Conservation (phyloP, 2,888 invertebrate genomes). For the Patella caerulea region DNA sequence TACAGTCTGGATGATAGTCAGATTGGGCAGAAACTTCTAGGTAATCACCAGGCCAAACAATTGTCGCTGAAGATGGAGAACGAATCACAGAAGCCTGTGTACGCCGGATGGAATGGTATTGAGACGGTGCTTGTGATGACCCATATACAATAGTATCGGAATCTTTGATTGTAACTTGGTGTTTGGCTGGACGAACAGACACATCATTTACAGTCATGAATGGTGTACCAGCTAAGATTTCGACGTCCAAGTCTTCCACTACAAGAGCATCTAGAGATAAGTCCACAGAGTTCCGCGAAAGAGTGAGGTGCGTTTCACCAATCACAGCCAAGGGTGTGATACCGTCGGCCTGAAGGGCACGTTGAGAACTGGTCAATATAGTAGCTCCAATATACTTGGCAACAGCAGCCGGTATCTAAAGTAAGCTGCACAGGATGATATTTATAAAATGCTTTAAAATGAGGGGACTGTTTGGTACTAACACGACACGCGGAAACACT, state of each 20-base stretch:
- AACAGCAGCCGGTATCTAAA: slow-evolving; percentile 14
- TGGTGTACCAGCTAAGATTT: slow-evolving; percentile 33
- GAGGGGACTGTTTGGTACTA: not conserved
- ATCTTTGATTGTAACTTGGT: slow-evolving; percentile 26
- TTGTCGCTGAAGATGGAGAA: slow-evolving; percentile 8
- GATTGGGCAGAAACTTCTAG: slow-evolving; percentile 7
- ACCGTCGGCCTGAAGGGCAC: slow-evolving; percentile 29
- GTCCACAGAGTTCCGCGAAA: slow-evolving; percentile 8
- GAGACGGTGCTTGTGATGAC: not conserved
- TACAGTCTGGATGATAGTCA: not conserved
- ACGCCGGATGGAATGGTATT: slow-evolving; percentile 14
- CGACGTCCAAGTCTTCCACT: slow-evolving; percentile 35
- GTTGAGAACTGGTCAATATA: slow-evolving; percentile 17
- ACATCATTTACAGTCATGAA: slow-evolving; percentile 38
- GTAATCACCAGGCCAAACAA: slow-evolving; percentile 30
- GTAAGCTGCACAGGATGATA: slow-evolving; percentile 8
- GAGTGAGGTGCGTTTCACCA: slow-evolving; percentile 14
- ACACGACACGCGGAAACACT: not conserved
- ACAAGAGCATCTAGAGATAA: slow-evolving; percentile 32
- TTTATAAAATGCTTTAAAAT: not conserved
- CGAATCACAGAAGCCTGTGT: slow-evolving; percentile 25
- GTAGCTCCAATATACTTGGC: slow-evolving; percentile 17
- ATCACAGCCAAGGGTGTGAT: slow-evolving; percentile 21
- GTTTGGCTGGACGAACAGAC: slow-evolving; percentile 29
- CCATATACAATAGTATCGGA: slow-evolving; percentile 22